Percentiles rank a stretch among this genome's conserved stretches.
Evolutionary conservation across 2,888 invertebrate species (phyloP).

Genomic region (Julus scanicus): DNA sequence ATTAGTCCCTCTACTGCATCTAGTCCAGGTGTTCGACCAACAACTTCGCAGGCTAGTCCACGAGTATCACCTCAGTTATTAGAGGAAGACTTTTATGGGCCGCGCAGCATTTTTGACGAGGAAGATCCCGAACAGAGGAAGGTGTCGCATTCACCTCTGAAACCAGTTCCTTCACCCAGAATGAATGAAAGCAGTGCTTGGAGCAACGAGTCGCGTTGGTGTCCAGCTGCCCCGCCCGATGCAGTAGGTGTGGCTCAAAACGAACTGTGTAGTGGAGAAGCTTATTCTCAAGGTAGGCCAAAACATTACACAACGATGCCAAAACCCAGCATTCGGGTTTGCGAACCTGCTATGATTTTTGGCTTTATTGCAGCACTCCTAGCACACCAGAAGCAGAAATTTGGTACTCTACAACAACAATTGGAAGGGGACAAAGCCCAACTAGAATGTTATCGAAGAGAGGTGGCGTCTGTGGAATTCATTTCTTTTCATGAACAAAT

Average conservation of each 20-base stretch:
- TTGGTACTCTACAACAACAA: constrained; percentile 40
- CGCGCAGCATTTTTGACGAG: constrained; percentile 49
- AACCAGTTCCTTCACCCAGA: constrained; percentile 50
- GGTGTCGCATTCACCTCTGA: constrained; percentile 43
- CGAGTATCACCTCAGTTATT: constrained; percentile 9
- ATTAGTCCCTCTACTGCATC: neutral
- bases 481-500: constrained; percentile 22
- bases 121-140: constrained; percentile 52
- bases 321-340: neutral
- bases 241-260: neutral
- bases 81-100: constrained; percentile 21
- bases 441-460: constrained; percentile 35
- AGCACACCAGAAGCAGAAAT: constrained; percentile 53
- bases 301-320: neutral
- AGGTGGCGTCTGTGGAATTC: constrained; percentile 5
- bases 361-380: constrained; percentile 50
- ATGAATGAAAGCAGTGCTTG: neutral
- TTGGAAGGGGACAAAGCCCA: constrained; percentile 8
- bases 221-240: neutral
- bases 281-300: constrained; percentile 54
- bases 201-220: neutral
- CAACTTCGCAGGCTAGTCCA: constrained; percentile 52
- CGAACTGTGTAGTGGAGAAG: constrained; percentile 41
- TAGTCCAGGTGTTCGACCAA: constrained; percentile 18
- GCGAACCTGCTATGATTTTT: constrained; percentile 6